phyloP scores from a whole-genome alignment of 2,797 vertebrate genomes.

The Tarsius wallacei region DNA sequence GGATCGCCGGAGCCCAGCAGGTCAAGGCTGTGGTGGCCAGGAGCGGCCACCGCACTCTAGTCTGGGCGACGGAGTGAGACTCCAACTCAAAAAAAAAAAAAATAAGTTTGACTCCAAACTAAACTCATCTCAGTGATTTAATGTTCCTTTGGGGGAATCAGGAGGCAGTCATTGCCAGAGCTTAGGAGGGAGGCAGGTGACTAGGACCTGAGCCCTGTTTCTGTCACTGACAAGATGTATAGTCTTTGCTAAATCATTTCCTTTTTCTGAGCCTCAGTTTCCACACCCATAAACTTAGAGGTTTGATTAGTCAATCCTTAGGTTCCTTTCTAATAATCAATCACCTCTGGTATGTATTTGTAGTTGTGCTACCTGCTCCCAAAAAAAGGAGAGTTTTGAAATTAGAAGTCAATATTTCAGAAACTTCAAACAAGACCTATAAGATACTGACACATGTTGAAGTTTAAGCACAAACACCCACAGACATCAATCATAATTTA shows the following conservation, averaged over 20 bases:
- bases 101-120: background rate
- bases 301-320: background rate
- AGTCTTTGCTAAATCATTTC: background rate
- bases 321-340: background rate
- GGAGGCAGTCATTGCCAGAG: background rate
- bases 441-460: slow-evolving; percentile 24
- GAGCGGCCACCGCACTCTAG: no score
- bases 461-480: slow-evolving; percentile 9
- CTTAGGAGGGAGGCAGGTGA: background rate
- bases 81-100: slow-evolving; percentile 8
- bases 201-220: background rate
- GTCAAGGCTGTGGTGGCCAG: no score
- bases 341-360: background rate
- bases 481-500: background rate
- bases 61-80: no score
- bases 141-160: background rate
- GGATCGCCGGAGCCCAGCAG: no score
- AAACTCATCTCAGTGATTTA: background rate
- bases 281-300: background rate
- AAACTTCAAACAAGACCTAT: slow-evolving; percentile 21
- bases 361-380: background rate
- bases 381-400: slow-evolving; percentile 48
- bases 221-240: background rate
- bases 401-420: slow-evolving; percentile 25
- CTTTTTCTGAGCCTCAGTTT: background rate